Conservation (phyloP, 1,140 invertebrate genomes). For the Phymorhynchus buccinoides region DNA sequence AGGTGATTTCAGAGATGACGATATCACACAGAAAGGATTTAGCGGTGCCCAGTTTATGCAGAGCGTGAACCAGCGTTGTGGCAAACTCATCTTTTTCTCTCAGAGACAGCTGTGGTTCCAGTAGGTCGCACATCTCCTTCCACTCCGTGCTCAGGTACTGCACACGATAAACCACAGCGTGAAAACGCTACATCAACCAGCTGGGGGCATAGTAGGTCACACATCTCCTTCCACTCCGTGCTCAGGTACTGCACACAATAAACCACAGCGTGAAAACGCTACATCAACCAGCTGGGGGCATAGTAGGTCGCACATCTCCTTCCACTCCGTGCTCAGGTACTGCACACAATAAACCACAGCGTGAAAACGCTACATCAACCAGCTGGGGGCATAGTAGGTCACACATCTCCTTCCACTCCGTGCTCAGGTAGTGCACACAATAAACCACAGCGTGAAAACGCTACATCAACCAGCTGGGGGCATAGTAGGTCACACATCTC, state of each 20-base stretch:
- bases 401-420: constrained; percentile 85
- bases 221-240: constrained; percentile 84
- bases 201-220: constrained; percentile 89
- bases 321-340: constrained; percentile 89
- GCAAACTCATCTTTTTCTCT: constrained; percentile 89
- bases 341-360: constrained; percentile 63
- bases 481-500: no score
- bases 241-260: constrained; percentile 81
- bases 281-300: constrained; percentile 87
- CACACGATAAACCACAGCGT: constrained; percentile 22
- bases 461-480: no score
- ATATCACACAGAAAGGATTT: constrained; percentile 91
- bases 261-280: no score
- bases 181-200: constrained; percentile 74
- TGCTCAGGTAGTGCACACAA: constrained; percentile 82
- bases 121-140: constrained; percentile 82
- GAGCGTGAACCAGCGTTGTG: constrained; percentile 88
- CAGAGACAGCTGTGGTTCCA: constrained; percentile 91
- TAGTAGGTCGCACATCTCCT: constrained; percentile 84
- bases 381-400: constrained; percentile 90
- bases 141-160: constrained; percentile 90
- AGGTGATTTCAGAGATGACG: constrained; percentile 90
- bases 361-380: neutral
- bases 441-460: no score
- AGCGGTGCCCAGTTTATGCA: constrained; percentile 89